phyloP scores from a whole-genome alignment of 2,797 vertebrate genomes.

The Caiman crocodilus region DNA sequence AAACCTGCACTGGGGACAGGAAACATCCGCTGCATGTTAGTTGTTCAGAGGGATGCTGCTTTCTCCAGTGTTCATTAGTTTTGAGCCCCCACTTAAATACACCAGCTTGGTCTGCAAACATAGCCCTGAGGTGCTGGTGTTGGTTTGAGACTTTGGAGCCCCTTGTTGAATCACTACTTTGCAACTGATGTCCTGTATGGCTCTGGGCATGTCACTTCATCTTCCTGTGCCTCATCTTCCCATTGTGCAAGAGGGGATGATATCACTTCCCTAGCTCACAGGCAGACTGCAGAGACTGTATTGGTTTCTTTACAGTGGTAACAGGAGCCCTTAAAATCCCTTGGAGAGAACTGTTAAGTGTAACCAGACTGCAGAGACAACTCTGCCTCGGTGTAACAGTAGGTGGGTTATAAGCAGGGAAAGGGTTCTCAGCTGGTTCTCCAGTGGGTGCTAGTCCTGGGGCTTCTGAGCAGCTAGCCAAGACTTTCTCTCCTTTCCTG shows the following conservation, averaged over 20 bases:
- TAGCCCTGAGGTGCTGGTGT: background rate
- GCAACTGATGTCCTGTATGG: background rate
- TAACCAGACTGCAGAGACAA: background rate
- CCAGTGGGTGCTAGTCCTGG: background rate
- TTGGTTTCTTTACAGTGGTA: background rate
- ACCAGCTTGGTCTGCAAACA: background rate
- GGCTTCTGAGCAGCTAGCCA: background rate
- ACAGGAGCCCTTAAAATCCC: background rate
- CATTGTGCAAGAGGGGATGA: background rate
- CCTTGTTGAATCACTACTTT: background rate
- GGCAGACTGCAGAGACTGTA: background rate
- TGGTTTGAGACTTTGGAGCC: background rate
- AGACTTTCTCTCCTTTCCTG: background rate
- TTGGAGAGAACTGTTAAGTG: background rate
- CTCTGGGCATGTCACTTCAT: background rate
- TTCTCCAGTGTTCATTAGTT: background rate
- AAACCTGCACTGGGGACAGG: constrained; percentile 69
- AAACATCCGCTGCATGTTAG: background rate
- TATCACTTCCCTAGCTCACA: background rate
- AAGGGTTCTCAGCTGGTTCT: background rate
- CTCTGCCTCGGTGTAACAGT: background rate
- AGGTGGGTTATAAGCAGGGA: background rate
- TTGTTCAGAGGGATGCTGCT: background rate
- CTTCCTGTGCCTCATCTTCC: background rate
- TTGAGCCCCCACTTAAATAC: background rate